Evolutionary conservation across 2,888 invertebrate species (phyloP).

Genomic region (Oscheius sp.): DNA sequence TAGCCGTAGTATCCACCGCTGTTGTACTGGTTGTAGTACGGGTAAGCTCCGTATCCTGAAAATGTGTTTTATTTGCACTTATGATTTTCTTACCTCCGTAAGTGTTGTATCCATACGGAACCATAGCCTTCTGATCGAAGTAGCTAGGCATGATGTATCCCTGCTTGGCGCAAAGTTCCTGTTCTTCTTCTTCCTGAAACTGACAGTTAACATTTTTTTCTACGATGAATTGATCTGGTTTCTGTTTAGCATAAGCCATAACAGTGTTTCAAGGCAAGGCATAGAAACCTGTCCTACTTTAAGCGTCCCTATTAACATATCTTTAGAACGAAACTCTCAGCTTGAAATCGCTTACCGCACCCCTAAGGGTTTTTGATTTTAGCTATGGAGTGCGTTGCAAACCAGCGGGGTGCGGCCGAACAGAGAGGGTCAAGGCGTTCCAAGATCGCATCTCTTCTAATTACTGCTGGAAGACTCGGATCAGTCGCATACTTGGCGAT

Average conservation of each 20-base stretch:
- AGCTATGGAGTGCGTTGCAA: conserved; percentile 16
- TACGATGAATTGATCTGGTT: conserved; percentile 11
- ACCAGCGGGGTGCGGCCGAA: conserved; percentile 24
- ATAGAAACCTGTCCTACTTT: conserved; percentile 13
- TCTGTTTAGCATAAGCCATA: conserved; percentile 27
- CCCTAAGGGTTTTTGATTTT: not conserved
- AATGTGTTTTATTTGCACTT: not conserved
- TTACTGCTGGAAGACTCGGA: conserved; percentile 35
- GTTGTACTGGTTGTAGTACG: conserved; percentile 55
- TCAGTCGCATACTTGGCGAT: conserved; percentile 29
- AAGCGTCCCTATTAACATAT: conserved; percentile 15
- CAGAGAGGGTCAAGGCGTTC: conserved; percentile 34
- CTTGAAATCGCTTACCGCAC: not conserved
- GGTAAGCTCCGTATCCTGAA: conserved; percentile 52
- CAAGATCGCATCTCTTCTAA: conserved; percentile 38
- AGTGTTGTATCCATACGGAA: conserved; percentile 62
- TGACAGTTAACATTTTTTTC: not conserved
- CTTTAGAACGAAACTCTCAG: not conserved
- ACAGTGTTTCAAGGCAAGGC: conserved; percentile 1
- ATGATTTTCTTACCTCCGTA: conserved; percentile 38
- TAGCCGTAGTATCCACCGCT: conserved; percentile 62
- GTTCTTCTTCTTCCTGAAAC: conserved; percentile 65
- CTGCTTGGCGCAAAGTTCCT: conserved; percentile 66
- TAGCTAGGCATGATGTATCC: conserved; percentile 65
- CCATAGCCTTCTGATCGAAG: conserved; percentile 60